phyloP scores from a whole-genome alignment of 2,888 invertebrate genomes.

The Apoderus coryli region DNA sequence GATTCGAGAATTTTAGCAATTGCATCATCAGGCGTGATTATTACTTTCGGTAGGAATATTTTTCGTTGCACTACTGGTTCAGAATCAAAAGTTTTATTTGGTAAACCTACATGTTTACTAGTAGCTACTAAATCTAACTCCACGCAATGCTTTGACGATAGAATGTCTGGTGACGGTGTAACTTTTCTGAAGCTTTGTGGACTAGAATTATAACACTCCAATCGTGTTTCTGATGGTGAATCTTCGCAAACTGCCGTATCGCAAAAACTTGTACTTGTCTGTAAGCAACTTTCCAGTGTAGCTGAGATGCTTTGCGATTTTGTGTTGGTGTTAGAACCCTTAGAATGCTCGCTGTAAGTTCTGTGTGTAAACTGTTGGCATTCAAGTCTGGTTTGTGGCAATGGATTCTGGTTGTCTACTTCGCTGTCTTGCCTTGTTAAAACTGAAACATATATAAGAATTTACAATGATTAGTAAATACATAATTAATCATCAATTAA shows the following conservation, averaged over 20 bases:
- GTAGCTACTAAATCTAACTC: conserved; percentile 37
- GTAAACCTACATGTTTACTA: conserved; percentile 15
- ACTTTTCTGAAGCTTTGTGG: conserved; percentile 26
- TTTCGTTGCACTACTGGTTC: conserved; percentile 17
- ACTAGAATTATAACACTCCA: conserved; percentile 36
- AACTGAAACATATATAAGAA: too few relatives aligned
- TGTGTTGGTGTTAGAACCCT: conserved; percentile 17
- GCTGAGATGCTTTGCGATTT: conserved; percentile 23
- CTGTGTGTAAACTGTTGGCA: conserved; percentile 17
- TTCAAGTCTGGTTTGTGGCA: conserved; percentile 24
- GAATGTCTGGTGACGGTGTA: conserved; percentile 29
- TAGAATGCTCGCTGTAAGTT: conserved; percentile 7
- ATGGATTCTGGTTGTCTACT: conserved; percentile 45
- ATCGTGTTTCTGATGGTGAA: conserved; percentile 8
- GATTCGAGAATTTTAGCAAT: conserved; percentile 18
- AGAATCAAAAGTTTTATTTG: conserved; percentile 9
- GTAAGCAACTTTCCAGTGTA: conserved; percentile 26
- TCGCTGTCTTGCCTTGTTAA: conserved; percentile 50
- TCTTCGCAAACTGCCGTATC: conserved; percentile 17
- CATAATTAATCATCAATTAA: too few relatives aligned
- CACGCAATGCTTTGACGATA: conserved; percentile 39
- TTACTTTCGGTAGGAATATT: conserved; percentile 18
- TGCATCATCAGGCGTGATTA: conserved; percentile 22
- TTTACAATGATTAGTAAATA: too few relatives aligned
- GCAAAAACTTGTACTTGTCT: conserved; percentile 23